Evolutionary conservation across 2,113 vertebrate genomes (phyloP).

Genomic region (Turnix velox): DNA sequence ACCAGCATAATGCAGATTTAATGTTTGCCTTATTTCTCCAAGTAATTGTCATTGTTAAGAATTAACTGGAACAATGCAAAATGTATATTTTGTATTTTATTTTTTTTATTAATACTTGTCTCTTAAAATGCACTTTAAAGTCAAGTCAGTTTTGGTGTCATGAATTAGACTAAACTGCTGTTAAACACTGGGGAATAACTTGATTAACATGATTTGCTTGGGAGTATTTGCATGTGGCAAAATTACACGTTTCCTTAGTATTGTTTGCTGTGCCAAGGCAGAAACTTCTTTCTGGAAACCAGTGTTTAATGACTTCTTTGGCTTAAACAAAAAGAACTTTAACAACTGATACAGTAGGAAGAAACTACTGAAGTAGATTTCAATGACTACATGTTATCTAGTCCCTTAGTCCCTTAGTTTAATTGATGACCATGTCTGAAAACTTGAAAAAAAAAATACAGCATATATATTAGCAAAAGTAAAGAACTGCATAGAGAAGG

Average conservation of each 20-base stretch:
- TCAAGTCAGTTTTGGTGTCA: not conserved
- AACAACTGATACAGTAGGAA: not conserved
- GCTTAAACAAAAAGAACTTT: not conserved
- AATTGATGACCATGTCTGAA: not conserved
- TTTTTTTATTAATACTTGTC: not conserved
- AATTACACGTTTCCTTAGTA: not conserved
- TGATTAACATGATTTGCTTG: not conserved
- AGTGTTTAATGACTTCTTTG: not conserved
- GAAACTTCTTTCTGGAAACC: not conserved
- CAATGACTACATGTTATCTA: not conserved
- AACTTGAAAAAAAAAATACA: not conserved
- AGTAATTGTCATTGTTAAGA: not conserved
- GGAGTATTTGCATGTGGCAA: not conserved
- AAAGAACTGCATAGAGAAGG: not conserved
- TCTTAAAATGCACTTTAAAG: not conserved
- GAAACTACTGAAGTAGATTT: not conserved
- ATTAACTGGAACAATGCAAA: not conserved
- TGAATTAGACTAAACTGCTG: not conserved
- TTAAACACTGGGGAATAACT: not conserved
- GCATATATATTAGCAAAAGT: not conserved
- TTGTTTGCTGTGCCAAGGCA: not conserved
- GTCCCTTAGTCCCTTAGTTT: not conserved
- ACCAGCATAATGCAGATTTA: not conserved
- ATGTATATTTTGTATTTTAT: not conserved
- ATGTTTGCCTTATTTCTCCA: not conserved